Percentiles rank a stretch among this genome's conserved stretches.
These are phyloP conservation scores for Coregonus clupeaformis DNA, from an alignment of 2,113 vertebrate species.

Conservation along the genomic window DNA sequence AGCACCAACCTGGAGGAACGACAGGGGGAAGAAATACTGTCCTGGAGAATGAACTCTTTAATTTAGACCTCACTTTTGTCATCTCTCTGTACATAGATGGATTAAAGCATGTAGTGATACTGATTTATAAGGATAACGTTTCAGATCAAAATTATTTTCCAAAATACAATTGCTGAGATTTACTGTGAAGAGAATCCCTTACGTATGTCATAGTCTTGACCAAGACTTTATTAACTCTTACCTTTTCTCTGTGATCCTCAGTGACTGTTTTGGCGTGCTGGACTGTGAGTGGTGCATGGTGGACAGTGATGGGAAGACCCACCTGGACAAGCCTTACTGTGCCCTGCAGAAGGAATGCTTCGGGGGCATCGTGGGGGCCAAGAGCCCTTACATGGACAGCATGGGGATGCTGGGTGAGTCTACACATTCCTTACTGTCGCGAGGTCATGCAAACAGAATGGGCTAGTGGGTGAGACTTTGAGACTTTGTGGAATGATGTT, in stretches of 20 bases:
- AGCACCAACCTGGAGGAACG: no score
- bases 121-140: neutral
- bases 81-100: no score
- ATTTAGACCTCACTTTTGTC: no score
- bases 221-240: neutral
- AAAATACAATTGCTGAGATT: neutral
- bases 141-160: neutral
- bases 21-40: no score
- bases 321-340: conserved; percentile 94
- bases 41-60: no score
- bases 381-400: conserved; percentile 92
- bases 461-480: neutral
- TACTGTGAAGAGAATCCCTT: neutral
- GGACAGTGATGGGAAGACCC: conserved; percentile 94
- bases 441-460: neutral
- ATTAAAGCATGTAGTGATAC: no score
- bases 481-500: neutral
- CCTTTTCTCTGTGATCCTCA: conserved; percentile 45
- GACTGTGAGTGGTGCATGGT: conserved; percentile 99
- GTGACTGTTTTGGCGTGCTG: conserved; percentile 95
- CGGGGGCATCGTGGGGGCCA: conserved; percentile 95
- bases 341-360: conserved; percentile 98
- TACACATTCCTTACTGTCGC: no score
- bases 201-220: no score
- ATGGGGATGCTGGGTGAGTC: conserved; percentile 85